Base-by-base conservation (phyloP, 1,140 invertebrate genomes). In the Batillaria attramentaria region DNA sequence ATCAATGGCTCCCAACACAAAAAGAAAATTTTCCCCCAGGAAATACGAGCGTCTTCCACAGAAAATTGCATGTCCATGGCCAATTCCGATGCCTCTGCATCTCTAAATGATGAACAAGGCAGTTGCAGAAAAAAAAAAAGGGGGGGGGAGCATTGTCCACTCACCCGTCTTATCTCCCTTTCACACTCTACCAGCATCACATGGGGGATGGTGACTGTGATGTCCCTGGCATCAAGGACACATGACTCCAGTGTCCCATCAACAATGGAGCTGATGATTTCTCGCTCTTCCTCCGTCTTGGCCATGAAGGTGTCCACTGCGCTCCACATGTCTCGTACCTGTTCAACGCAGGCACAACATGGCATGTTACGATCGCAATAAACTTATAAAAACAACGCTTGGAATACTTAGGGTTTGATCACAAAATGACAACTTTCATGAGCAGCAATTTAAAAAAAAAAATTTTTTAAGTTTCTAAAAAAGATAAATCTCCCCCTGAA, bases 281-380 rank as follows among this genome's bases (percentile, higher is more conserved):
- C 84, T 46, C 81, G 78, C 35, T 87, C 83, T 35, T 85, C 79
- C 24, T 41, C 79, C 13, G 82, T 72, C 28, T 35, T 75, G 0
- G 68, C 77, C 72, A 79, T 79, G 80, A 86, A 89, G 20, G 83
- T 78, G 24, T 86, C 80, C 46, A 89, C 39, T 18, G 81, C 78
- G 39, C 85, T 87, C 88, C 88, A 89, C 81, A 86, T 77, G 6
- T 84, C 80, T 57, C 84, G 78, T 4, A 87, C 86, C 88, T 89
- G 57, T 20, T 42, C 33, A 60, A 16, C 33, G 43, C 50, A 16
- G 39, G 33, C 24, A 73, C 31, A 54, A 54, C 3, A 68, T 39
- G 65, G 69, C 33, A 66, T 37, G 41, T 39, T 42, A 72, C 33
- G 31, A 62, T 37, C 13, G 13, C 65, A 79, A 1, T 66, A 18